phyloP scores from a whole-genome alignment of 2,888 invertebrate species.

The Digitonthophagus gazella region DNA sequence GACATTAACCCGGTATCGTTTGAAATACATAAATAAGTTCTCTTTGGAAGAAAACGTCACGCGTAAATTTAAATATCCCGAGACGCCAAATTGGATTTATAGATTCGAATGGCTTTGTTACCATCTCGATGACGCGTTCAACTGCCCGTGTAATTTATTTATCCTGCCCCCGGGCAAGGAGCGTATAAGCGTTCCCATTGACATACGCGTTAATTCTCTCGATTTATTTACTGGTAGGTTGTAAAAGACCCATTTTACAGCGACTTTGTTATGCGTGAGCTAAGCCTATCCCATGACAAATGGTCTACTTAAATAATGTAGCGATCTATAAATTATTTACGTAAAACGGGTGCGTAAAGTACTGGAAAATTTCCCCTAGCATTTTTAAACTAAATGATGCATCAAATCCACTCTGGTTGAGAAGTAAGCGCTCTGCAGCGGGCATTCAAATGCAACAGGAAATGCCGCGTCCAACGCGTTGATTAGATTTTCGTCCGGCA shows the following conservation, averaged over 20 bases:
- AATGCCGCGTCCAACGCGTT: background rate
- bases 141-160: conserved; percentile 15
- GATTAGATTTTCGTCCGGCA: background rate
- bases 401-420: background rate
- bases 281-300: no score
- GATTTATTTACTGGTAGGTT: no score
- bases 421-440: background rate
- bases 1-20: no score
- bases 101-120: conserved; percentile 1
- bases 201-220: conserved; percentile 1
- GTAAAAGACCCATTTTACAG: no score
- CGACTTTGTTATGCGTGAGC: no score
- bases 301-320: no score
- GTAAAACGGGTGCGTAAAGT: no score
- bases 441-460: background rate
- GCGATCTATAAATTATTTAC: no score
- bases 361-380: background rate
- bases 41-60: no score
- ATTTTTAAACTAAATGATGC: background rate
- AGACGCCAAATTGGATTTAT: conserved; percentile 8
- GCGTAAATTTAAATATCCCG: background rate
- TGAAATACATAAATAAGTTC: no score
- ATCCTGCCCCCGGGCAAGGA: conserved; percentile 4
- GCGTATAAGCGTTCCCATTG: conserved; percentile 10
- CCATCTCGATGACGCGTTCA: conserved; percentile 8